Base-by-base conservation (phyloP, 2,113 vertebrate species). In the Merops nubicus region DNA sequence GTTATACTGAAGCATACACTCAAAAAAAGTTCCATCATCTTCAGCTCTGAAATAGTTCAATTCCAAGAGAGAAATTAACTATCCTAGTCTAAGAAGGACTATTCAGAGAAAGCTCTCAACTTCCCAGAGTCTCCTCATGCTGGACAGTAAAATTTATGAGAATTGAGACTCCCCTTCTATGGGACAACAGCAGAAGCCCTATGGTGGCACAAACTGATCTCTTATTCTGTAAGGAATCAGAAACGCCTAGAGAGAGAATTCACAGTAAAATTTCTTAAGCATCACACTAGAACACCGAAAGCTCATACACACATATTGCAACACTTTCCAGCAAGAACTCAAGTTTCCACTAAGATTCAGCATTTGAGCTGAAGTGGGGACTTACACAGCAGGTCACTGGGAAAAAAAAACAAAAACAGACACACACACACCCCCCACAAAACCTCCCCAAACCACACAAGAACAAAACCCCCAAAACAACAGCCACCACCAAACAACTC, bases 401-500 rank as follows among this genome's bases (percentile, higher is more conserved):
- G 43, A 43, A 56, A 29, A 26, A 34, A 57, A 19, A 20, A 36
- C 36, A 43, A 6, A 47, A 29, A n/a, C n/a, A 9, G 18, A 23
- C 28, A 40, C 29, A 22, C 31, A 15, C 4, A 8, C n/a, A 36
- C 23, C 22, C 12, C 11, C 8, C 31, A 51, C 5, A 53, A 29
- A 31, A 2, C 15, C 14, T 29, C 31, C 14, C 38, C 29, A 4
- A 16, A 59, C 10, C 10, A 38, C 65, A 62, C 51, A 36, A 54
- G 9, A 51, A 8, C 17, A 43, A 31, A 47, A 74, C 2, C 68
- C 68, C 31, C 29, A 56, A 54, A 31, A 16, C 2, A 45, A 47
- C n/a, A n/a, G n/a, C n/a, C n/a, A n/a, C n/a, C n/a, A 22, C 31
- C 1, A 50, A 31, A 42, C 22, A 25, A 18, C 0, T 13, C 53